Conservation (phyloP, 2,888 invertebrate genomes). For the Euspilapteryx auroguttella region DNA sequence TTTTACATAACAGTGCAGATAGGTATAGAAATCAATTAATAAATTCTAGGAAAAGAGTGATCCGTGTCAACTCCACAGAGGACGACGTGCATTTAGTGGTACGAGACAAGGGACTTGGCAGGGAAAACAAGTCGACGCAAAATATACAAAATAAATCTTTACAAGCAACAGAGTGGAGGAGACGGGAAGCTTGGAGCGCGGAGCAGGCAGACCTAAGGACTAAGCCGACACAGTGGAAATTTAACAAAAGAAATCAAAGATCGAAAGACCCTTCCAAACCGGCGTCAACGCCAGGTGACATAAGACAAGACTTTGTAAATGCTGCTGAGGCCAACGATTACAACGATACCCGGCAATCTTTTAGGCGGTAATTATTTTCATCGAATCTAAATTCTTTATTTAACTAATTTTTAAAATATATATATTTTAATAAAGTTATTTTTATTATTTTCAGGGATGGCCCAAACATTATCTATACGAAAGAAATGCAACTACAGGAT, state of each 20-base stretch:
- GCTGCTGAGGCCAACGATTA: conserved; percentile 49
- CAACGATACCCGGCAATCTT: conserved; percentile 39
- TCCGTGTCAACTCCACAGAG: conserved; percentile 73
- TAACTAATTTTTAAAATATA: too few species aligned
- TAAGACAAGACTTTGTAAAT: conserved; percentile 48
- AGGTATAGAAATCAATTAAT: conserved; percentile 59
- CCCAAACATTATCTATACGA: conserved; percentile 57
- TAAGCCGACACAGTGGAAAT: conserved; percentile 73
- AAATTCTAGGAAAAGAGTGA: conserved; percentile 73
- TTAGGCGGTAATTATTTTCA: conserved; percentile 28
- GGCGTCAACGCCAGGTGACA: conserved; percentile 45
- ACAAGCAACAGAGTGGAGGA: conserved; percentile 76
- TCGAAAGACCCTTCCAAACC: conserved; percentile 53
- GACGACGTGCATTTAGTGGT: conserved; percentile 76
- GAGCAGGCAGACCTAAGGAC: conserved; percentile 70
- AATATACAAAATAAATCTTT: conserved; percentile 72
- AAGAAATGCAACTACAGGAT: conserved; percentile 56
- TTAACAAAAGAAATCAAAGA: conserved; percentile 66
- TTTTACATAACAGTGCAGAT: conserved; percentile 23
- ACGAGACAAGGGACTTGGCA: conserved; percentile 69
- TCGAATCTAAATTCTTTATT: neutral
- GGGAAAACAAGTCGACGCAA: conserved; percentile 78
- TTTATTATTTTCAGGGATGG: conserved; percentile 39
- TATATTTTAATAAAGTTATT: too few species aligned
- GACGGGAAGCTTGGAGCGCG: conserved; percentile 86